A percentile compares a stretch with the other conserved stretches of the same genome.
phyloP scores from a whole-genome alignment of 92 coral and sea anemone genomes.

The Galaxea fascicularis region DNA sequence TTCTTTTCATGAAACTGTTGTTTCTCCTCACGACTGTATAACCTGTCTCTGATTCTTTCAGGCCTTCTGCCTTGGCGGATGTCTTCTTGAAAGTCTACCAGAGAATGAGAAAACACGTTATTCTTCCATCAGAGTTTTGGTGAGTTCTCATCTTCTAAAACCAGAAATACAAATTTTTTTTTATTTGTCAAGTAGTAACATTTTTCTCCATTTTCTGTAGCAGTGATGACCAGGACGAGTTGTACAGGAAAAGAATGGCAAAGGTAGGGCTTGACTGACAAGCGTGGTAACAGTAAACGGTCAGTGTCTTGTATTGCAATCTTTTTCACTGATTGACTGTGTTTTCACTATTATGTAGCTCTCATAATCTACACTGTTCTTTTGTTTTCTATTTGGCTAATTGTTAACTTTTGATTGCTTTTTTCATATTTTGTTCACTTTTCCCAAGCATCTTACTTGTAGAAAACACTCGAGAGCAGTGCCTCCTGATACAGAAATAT shows the following conservation, averaged over 20 bases:
- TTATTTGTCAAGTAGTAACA: neutral
- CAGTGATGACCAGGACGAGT: slow-evolving; percentile 67
- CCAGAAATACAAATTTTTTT: too few species aligned
- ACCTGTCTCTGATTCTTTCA: slow-evolving; percentile 28
- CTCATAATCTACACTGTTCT: too few species aligned
- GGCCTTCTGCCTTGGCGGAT: slow-evolving; percentile 93
- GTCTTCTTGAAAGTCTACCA: slow-evolving; percentile 89
- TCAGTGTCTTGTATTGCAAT: too few species aligned
- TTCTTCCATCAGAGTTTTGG: slow-evolving; percentile 91
- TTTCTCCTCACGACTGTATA: neutral
- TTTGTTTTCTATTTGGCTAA: too few species aligned
- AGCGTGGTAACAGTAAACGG: too few species aligned
- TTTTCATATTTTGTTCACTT: too few species aligned
- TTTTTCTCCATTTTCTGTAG: neutral
- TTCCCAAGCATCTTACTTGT: too few species aligned
- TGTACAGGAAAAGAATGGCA: slow-evolving; percentile 75
- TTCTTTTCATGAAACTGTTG: neutral
- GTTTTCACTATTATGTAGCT: too few species aligned
- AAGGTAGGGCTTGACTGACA: slow-evolving; percentile 27
- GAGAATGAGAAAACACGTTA: slow-evolving; percentile 86
- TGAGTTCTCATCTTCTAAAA: slow-evolving; percentile 46
- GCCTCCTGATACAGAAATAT: too few species aligned
- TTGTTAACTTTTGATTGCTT: too few species aligned
- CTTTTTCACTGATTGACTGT: too few species aligned
- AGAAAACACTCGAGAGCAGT: too few species aligned